A percentile compares a stretch with the other conserved stretches of the same genome.
Conservation (phyloP, 2,113 vertebrate species). For the Alexandromys fortis region DNA sequence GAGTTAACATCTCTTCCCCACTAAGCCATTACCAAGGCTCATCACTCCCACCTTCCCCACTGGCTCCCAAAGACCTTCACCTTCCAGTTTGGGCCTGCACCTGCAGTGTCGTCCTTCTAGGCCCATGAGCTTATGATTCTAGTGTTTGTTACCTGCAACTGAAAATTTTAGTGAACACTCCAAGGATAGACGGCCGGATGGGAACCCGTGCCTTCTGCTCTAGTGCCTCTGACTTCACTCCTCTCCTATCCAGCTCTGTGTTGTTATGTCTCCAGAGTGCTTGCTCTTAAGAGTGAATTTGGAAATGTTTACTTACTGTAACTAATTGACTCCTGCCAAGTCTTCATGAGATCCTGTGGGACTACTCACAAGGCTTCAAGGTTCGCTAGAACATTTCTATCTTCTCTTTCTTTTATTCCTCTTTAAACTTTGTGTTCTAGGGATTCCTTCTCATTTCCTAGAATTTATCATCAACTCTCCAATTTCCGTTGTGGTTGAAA, state of each 20-base stretch:
- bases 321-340: background rate
- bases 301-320: background rate
- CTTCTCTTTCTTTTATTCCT: background rate
- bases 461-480: background rate
- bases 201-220: background rate
- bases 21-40: background rate
- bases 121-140: background rate
- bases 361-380: background rate
- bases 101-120: background rate
- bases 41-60: background rate
- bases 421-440: background rate
- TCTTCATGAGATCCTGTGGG: background rate
- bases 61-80: background rate
- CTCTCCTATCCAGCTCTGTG: background rate
- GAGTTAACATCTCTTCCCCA: background rate
- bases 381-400: background rate
- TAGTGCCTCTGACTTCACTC: background rate
- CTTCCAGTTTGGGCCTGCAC: background rate
- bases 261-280: background rate
- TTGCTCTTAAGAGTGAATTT: background rate
- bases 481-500: background rate
- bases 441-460: background rate
- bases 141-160: background rate
- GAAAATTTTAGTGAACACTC: background rate
- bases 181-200: background rate